Percentiles rank a stretch among this genome's conserved stretches.
These are phyloP conservation scores for Empis livida DNA, from an alignment of 2,888 invertebrate genomes.

Conservation along the genomic window DNA sequence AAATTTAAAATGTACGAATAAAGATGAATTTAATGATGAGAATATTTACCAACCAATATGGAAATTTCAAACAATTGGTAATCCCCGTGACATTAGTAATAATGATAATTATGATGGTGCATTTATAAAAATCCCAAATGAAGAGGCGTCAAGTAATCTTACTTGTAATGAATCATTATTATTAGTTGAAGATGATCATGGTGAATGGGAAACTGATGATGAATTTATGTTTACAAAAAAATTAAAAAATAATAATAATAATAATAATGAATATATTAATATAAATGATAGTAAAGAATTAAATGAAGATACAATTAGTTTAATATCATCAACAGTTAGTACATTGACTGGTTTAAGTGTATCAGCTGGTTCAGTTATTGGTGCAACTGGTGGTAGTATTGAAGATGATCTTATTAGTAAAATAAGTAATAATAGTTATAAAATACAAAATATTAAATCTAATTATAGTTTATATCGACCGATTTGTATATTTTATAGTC, in stretches of 20 bases:
- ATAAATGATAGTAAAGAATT: slow-evolving; percentile 3
- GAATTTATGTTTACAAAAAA: slow-evolving; percentile 30
- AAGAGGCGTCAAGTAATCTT: background rate
- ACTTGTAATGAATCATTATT: slow-evolving; percentile 2
- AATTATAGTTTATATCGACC: slow-evolving; percentile 23
- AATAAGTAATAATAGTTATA: background rate
- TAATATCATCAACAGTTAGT: slow-evolving; percentile 23
- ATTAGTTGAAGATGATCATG: slow-evolving; percentile 24
- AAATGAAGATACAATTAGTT: slow-evolving; percentile 9
- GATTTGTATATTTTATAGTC: slow-evolving; percentile 30
- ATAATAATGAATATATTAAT: slow-evolving; percentile 7
- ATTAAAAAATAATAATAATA: slow-evolving; percentile 9
- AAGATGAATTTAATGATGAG: slow-evolving; percentile 21
- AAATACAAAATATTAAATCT: slow-evolving; percentile 8
- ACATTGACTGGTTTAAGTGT: slow-evolving; percentile 25
- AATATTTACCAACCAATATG: slow-evolving; percentile 36
- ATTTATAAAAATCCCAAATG: background rate
- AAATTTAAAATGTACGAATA: background rate
- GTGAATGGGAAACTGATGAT: slow-evolving; percentile 34
- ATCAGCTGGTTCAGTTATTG: background rate
- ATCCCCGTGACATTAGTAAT: slow-evolving; percentile 11
- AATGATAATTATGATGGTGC: slow-evolving; percentile 1
- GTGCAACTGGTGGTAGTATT: slow-evolving; percentile 1
- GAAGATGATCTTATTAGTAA: background rate
- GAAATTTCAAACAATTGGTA: slow-evolving; percentile 32